These are phyloP conservation scores for Chiloscyllium plagiosum DNA, from an alignment of 2,113 vertebrate species.

Conservation along the genomic window DNA sequence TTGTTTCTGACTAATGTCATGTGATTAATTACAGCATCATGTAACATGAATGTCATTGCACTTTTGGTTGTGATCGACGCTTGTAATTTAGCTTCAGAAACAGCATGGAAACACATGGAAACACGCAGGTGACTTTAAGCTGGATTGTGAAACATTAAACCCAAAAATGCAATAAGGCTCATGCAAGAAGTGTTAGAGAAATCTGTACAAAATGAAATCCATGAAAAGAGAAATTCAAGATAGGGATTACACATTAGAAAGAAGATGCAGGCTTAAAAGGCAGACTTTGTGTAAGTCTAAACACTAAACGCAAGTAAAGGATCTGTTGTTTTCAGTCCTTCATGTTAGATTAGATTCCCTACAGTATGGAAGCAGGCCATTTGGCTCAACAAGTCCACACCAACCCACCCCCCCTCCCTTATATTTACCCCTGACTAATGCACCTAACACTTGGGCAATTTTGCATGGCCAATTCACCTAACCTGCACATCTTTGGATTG, in stretches of 20 bases:
- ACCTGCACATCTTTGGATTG: too few species aligned
- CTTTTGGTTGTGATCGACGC: not conserved
- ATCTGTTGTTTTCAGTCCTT: too few species aligned
- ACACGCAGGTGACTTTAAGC: not conserved
- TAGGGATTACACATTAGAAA: not conserved
- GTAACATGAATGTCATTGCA: not conserved
- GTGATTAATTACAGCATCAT: too few species aligned
- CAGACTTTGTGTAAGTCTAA: not conserved
- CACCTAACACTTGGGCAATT: too few species aligned
- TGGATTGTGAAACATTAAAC: not conserved
- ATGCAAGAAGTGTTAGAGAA: not conserved
- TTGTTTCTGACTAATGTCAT: too few species aligned
- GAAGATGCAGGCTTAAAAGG: not conserved
- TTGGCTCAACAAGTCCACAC: too few species aligned
- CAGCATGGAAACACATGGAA: not conserved
- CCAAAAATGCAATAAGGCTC: not conserved
- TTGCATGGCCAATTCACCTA: too few species aligned
- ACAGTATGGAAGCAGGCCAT: too few species aligned
- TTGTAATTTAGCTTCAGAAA: not conserved
- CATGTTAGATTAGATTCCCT: too few species aligned
- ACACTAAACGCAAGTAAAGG: not conserved
- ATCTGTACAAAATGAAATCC: not conserved
- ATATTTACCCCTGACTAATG: too few species aligned
- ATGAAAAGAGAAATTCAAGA: not conserved
- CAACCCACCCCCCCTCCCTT: too few species aligned